phyloP scores from a whole-genome alignment of 35 echinoderm and acorn worm genomes.

The Patiria miniata region DNA sequence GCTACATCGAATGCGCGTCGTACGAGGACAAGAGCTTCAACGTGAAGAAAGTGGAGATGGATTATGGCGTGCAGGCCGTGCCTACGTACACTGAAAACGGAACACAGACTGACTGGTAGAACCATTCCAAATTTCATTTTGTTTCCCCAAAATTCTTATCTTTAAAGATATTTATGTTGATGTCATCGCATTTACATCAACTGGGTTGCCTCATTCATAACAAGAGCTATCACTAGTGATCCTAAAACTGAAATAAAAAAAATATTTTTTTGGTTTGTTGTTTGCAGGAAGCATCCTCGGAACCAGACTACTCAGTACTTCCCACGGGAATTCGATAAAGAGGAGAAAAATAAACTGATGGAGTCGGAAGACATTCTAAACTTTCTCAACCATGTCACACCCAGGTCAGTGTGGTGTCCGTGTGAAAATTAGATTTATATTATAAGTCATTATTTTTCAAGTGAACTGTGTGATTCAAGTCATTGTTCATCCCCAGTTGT shows the following conservation, averaged over 20 bases:
- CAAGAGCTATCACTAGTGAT: too few species aligned
- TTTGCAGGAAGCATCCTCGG: slow-evolving; percentile 88
- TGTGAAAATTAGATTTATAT: too few species aligned
- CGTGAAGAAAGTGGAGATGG: slow-evolving; percentile 85
- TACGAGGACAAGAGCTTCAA: slow-evolving; percentile 96
- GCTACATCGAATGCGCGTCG: slow-evolving; percentile 90
- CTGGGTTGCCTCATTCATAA: too few species aligned
- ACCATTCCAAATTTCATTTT: not conserved
- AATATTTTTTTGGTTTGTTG: not conserved
- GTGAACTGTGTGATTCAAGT: too few species aligned
- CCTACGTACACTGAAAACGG: slow-evolving; percentile 64
- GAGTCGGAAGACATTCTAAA: slow-evolving; percentile 58
- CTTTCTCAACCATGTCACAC: slow-evolving; percentile 64
- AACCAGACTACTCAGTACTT: slow-evolving; percentile 84
- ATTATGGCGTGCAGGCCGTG: slow-evolving; percentile 72
- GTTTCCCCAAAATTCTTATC: too few species aligned
- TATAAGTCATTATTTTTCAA: too few species aligned
- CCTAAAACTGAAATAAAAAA: not conserved
- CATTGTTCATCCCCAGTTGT: too few species aligned
- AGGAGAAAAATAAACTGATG: slow-evolving; percentile 67
- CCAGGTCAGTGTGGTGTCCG: slow-evolving; percentile 57
- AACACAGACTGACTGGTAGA: slow-evolving; percentile 97
- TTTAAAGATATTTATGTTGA: too few species aligned
- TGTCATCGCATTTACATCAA: too few species aligned
- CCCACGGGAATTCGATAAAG: slow-evolving; percentile 63